Evolutionary conservation across 2,888 invertebrate species (phyloP).

Genomic region (Drosophila recens): DNA sequence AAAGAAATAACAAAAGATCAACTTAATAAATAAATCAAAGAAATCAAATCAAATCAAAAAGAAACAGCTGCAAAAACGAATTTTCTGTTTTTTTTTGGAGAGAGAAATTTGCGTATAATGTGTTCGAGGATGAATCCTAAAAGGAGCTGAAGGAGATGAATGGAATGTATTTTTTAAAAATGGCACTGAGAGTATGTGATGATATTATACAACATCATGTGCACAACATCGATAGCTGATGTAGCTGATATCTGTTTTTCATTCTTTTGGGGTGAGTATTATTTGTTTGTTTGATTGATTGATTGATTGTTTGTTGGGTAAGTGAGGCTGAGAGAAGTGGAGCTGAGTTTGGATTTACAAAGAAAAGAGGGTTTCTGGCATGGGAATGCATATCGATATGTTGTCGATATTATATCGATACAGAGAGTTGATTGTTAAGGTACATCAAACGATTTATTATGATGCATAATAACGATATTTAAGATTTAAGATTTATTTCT

Average conservation of each 20-base stretch:
- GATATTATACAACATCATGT: conserved; percentile 35
- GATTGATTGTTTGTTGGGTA: conserved; percentile 24
- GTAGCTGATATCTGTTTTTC: conserved; percentile 44
- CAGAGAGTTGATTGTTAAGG: too few species aligned
- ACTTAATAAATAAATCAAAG: conserved; percentile 53
- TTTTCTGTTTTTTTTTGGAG: conserved; percentile 6
- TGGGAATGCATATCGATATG: neutral
- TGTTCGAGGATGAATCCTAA: conserved; percentile 42
- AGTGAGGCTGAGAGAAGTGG: conserved; percentile 4
- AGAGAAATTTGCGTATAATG: conserved; percentile 25
- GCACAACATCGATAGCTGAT: conserved; percentile 71
- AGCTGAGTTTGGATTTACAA: neutral
- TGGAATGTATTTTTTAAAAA: conserved; percentile 15
- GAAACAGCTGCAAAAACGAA: conserved; percentile 13
- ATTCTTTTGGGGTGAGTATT: conserved; percentile 35
- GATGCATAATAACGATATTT: too few species aligned
- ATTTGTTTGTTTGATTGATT: too few species aligned
- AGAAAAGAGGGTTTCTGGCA: neutral
- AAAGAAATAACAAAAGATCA: conserved; percentile 51
- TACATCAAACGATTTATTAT: too few species aligned
- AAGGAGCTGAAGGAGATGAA: conserved; percentile 12
- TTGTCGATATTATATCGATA: neutral
- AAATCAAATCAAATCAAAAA: conserved; percentile 17
- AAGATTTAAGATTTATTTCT: too few species aligned
- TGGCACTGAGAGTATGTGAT: conserved; percentile 37